Evolutionary conservation across 2,888 invertebrate species (phyloP).

Genomic region (Salticus scenicus): DNA sequence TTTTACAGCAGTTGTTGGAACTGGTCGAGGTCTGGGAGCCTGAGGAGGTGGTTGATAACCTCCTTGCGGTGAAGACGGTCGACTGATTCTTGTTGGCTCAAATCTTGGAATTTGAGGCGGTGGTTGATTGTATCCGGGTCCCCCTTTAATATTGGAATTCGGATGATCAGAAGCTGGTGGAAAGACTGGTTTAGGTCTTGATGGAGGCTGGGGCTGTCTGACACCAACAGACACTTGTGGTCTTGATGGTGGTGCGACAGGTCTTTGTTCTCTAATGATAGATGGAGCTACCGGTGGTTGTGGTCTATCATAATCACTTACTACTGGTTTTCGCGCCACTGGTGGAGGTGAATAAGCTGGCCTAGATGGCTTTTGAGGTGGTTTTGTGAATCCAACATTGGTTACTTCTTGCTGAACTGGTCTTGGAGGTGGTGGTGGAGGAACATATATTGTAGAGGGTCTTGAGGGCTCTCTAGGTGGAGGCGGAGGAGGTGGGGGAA

Average conservation of each 20-base stretch:
- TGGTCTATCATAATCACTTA: slow-evolving; percentile 18
- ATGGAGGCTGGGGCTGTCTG: slow-evolving; percentile 41
- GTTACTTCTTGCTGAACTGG: slow-evolving; percentile 48
- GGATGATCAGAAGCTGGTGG: slow-evolving; percentile 61
- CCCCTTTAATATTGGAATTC: slow-evolving; percentile 63
- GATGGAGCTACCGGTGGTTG: slow-evolving; percentile 52
- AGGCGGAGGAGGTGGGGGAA: slow-evolving; percentile 53
- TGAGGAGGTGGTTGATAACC: slow-evolving; percentile 33
- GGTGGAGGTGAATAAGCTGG: slow-evolving; percentile 16
- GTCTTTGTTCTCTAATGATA: slow-evolving; percentile 47
- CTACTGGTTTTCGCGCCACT: slow-evolving; percentile 14
- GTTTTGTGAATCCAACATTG: slow-evolving; percentile 10
- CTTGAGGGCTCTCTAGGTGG: slow-evolving; percentile 32
- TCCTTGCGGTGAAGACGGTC: slow-evolving; percentile 51
- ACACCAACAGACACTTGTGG: slow-evolving; percentile 48
- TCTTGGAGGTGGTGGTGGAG: slow-evolving; percentile 37
- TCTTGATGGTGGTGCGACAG: slow-evolving; percentile 33
- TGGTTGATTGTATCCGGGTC: slow-evolving; percentile 61
- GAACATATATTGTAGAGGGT: slow-evolving; percentile 26
- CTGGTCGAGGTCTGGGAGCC: slow-evolving; percentile 8
- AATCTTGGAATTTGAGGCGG: slow-evolving; percentile 58
- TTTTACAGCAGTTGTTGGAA: slow-evolving; percentile 16
- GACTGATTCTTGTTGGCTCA: slow-evolving; percentile 44
- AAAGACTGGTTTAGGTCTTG: slow-evolving; percentile 47
- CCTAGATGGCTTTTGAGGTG: slow-evolving; percentile 11